Evolutionary conservation across 2,113 vertebrate genomes (phyloP).

Genomic region (Chaetodon trifascialis): DNA sequence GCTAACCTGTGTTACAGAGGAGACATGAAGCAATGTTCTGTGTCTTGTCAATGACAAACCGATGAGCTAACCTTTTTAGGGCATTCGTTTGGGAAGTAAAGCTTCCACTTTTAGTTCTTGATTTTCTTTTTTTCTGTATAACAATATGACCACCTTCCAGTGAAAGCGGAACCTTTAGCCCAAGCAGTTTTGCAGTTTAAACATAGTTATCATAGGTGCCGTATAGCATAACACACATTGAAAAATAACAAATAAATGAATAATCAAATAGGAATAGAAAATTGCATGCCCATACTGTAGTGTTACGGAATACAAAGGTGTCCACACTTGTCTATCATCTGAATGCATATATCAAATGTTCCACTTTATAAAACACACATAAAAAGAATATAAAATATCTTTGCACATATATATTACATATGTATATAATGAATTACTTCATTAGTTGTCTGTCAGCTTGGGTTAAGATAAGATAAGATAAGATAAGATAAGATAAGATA

Average conservation of each 20-base stretch:
- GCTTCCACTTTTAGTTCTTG: not conserved
- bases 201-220: not conserved
- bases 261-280: not conserved
- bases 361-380: not conserved
- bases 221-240: not conserved
- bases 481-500: no score
- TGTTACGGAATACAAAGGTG: not conserved
- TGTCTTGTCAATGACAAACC: conserved; percentile 24
- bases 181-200: not conserved
- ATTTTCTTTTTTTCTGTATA: not conserved
- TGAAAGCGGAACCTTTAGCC: not conserved
- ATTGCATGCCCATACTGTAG: not conserved
- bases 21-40: conserved; percentile 6
- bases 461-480: no score
- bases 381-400: not conserved
- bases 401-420: no score
- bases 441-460: not conserved
- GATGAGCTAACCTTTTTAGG: conserved; percentile 9
- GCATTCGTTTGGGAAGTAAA: not conserved
- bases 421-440: no score
- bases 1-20: conserved; percentile 7
- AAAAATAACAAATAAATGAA: not conserved
- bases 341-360: not conserved
- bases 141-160: no score
- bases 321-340: not conserved